Percentiles rank a stretch among this genome's conserved stretches.
These are phyloP conservation scores for Poeciliopsis gracilis DNA, from an alignment of 2,797 vertebrate genomes.

Conservation along the genomic window DNA sequence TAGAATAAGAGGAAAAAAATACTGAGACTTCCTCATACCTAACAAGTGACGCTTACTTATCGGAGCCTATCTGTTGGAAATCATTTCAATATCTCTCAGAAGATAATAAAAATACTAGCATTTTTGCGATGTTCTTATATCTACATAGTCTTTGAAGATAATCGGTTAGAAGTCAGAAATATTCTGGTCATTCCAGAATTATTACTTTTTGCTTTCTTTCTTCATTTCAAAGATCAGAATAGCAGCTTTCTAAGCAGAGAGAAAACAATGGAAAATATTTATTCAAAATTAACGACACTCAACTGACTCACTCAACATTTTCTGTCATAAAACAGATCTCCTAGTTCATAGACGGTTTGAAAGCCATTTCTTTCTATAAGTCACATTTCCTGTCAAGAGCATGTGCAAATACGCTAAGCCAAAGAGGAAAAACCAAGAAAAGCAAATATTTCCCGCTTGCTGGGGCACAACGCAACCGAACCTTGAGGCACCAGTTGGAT, in stretches of 20 bases:
- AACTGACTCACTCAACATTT: slow-evolving; percentile 13
- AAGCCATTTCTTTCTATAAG: slow-evolving; percentile 24
- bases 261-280: background rate
- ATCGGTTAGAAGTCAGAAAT: background rate
- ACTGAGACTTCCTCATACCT: slow-evolving; percentile 38
- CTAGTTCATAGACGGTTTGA: slow-evolving; percentile 6
- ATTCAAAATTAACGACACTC: slow-evolving; percentile 19
- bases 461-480: slow-evolving; percentile 48
- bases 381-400: slow-evolving; percentile 40
- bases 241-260: slow-evolving; percentile 11
- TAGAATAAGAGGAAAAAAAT: slow-evolving; percentile 43
- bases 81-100: background rate
- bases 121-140: background rate
- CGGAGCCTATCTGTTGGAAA: slow-evolving; percentile 21
- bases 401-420: slow-evolving; percentile 39
- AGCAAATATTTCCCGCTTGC: slow-evolving; percentile 65
- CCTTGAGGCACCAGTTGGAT: slow-evolving; percentile 62
- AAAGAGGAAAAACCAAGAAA: slow-evolving; percentile 34
- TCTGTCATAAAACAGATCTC: slow-evolving; percentile 5
- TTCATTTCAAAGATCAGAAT: slow-evolving; percentile 1
- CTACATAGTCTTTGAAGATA: background rate
- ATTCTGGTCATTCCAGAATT: background rate
- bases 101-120: background rate
- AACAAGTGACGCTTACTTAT: slow-evolving; percentile 35
- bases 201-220: slow-evolving; percentile 1